A percentile compares a stretch with the other conserved stretches of the same genome.
These are phyloP conservation scores for Phalacrocorax carbo DNA, from an alignment of 2,113 vertebrate genomes.

Conservation along the genomic window DNA sequence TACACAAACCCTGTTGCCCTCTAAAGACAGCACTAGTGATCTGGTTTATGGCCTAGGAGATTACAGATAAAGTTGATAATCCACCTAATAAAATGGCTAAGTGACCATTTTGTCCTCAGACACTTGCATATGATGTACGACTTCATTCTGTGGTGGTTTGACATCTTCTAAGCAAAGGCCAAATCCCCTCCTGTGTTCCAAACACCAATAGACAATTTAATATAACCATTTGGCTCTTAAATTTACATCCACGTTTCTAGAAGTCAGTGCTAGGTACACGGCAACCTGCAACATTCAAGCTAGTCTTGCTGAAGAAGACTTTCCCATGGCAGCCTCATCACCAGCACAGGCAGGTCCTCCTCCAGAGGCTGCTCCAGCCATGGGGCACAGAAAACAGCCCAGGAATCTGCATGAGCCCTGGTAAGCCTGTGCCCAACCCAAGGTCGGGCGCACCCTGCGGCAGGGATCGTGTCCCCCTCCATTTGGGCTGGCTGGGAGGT, in stretches of 20 bases:
- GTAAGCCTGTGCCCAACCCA: not conserved
- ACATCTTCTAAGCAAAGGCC: not conserved
- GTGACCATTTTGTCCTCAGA: not conserved
- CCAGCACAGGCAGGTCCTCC: not conserved
- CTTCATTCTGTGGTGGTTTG: not conserved
- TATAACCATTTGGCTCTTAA: not conserved
- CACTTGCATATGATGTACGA: not conserved
- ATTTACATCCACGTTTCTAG: not conserved
- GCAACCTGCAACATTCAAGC: not conserved
- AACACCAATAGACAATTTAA: not conserved
- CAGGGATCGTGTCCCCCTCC: not conserved
- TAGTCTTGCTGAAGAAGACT: not conserved
- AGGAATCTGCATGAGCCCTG: not conserved
- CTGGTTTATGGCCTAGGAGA: not conserved
- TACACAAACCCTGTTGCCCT: not conserved
- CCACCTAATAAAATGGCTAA: not conserved
- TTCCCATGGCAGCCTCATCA: not conserved
- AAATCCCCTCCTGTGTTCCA: not conserved
- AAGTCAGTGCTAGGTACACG: not conserved
- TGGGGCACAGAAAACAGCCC: not conserved
- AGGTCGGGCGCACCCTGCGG: accelerated
- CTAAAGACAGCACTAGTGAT: not conserved
- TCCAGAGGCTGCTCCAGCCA: not conserved
- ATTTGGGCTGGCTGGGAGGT: not conserved
- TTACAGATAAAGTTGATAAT: not conserved